Conservation (phyloP, 1,140 invertebrate genomes). For the Bicyclus anynana region DNA sequence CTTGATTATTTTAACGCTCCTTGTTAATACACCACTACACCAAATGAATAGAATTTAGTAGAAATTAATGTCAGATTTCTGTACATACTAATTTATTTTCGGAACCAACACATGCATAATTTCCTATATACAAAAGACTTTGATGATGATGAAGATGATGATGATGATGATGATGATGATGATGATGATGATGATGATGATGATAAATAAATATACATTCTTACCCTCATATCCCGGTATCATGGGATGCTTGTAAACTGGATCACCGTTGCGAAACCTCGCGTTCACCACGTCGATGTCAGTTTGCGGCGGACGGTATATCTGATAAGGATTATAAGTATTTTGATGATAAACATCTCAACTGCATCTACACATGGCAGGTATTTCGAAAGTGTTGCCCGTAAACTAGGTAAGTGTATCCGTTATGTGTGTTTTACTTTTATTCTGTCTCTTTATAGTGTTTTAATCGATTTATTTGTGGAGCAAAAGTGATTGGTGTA, state of each 20-base stretch:
- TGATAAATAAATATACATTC: not conserved
- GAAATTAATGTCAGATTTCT: too few relatives aligned
- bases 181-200: too few relatives aligned
- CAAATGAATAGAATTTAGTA: too few relatives aligned
- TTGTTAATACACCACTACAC: too few relatives aligned
- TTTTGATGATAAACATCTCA: constrained; percentile 7
- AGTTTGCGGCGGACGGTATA: constrained; percentile 77
- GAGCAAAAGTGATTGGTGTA: too few relatives aligned
- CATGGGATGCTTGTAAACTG: constrained; percentile 83
- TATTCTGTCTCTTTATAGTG: not conserved
- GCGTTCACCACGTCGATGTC: constrained; percentile 81
- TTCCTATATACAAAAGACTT: too few relatives aligned
- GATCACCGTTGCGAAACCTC: constrained; percentile 79
- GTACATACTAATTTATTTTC: too few relatives aligned
- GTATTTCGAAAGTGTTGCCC: constrained; percentile 7
- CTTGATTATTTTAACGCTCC: too few relatives aligned
- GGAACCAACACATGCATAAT: too few relatives aligned
- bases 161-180: too few relatives aligned
- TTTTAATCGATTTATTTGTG: too few relatives aligned
- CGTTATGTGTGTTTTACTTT: not conserved
- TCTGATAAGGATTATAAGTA: constrained; percentile 45
- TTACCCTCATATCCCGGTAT: constrained; percentile 83
- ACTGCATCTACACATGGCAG: constrained; percentile 4
- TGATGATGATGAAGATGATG: too few relatives aligned
- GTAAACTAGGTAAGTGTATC: not conserved